Evolutionary conservation across 23 tunicate species (phyloP).

Genomic region (Diplosoma virens): DNA sequence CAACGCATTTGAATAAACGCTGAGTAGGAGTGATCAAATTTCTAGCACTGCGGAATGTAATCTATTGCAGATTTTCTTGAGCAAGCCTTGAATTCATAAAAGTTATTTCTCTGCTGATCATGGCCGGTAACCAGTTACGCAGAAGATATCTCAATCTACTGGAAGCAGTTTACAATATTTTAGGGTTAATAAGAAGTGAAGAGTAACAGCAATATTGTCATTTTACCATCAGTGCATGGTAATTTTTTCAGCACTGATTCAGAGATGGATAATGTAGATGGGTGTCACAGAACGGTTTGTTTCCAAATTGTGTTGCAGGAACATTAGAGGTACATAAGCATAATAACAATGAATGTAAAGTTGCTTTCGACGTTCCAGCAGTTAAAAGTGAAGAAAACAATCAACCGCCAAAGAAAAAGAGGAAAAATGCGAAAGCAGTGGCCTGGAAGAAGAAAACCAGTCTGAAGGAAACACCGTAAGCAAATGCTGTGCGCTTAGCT

Average conservation of each 20-base stretch:
- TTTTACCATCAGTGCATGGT: constrained; percentile 20
- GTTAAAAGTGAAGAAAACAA: background rate
- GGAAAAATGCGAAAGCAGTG: background rate
- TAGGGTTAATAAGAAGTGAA: background rate
- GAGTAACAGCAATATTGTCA: constrained; percentile 9
- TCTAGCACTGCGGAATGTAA: no score
- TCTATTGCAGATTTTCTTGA: no score
- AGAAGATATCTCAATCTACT: background rate
- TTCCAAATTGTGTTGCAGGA: constrained; percentile 18
- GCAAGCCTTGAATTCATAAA: no score
- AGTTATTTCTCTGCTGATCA: background rate
- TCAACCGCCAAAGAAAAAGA: constrained; percentile 1
- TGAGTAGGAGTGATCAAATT: no score
- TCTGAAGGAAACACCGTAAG: constrained; percentile 8
- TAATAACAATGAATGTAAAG: no score
- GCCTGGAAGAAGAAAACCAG: background rate
- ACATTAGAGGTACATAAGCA: constrained; percentile 8
- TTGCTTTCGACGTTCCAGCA: background rate
- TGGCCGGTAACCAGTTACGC: background rate
- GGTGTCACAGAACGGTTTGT: constrained; percentile 5
- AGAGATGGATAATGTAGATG: constrained; percentile 13
- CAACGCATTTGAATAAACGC: no score
- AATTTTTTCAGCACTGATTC: background rate
- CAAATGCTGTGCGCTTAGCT: background rate
- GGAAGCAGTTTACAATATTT: constrained; percentile 5